A percentile compares a stretch with the other conserved stretches of the same genome.
phyloP scores from a whole-genome alignment of 2,113 vertebrate genomes.

The Columba livia region DNA sequence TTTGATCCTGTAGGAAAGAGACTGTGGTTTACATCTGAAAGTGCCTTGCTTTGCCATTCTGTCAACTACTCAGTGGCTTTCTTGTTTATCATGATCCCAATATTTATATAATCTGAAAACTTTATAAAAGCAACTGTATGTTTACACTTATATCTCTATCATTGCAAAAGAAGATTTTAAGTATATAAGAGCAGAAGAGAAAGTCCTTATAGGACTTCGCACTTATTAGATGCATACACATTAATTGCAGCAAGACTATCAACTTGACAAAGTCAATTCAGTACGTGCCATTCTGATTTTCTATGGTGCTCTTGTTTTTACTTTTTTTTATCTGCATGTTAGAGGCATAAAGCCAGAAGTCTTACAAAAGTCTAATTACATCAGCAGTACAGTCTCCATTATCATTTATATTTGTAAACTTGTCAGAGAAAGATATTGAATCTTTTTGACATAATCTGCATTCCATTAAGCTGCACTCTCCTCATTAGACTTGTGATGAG shows the following conservation, averaged over 20 bases:
- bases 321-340: not conserved
- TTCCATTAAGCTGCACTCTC: conserved; percentile 1
- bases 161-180: not conserved
- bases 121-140: not conserved
- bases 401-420: not conserved
- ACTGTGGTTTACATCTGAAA: not conserved
- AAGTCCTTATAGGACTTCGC: not conserved
- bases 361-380: not conserved
- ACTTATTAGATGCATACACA: not conserved
- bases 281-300: not conserved
- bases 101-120: not conserved
- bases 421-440: conserved; percentile 1
- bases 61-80: not conserved
- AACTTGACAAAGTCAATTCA: not conserved
- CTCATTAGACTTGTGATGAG: not conserved
- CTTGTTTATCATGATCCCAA: not conserved
- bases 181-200: not conserved
- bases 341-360: not conserved
- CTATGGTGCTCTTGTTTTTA: not conserved
- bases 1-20: not conserved
- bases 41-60: not conserved
- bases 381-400: not conserved
- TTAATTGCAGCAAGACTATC: not conserved
- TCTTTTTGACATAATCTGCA: conserved; percentile 24
- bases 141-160: not conserved